Evolutionary conservation across 2,888 invertebrate genomes (phyloP).

Genomic region (Polietes domitor): DNA sequence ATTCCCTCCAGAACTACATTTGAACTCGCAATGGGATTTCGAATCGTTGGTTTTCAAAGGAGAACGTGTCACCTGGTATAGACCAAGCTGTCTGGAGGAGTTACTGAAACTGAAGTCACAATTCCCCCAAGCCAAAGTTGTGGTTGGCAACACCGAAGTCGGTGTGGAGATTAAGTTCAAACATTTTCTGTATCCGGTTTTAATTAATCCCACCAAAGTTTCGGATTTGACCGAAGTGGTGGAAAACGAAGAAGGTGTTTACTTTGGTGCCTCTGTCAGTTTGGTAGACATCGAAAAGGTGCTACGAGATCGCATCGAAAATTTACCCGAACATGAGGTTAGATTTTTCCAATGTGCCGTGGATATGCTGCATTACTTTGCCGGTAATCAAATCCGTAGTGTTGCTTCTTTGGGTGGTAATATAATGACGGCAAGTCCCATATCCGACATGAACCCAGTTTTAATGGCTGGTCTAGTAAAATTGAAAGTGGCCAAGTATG

Average conservation of each 20-base stretch:
- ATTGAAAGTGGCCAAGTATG: slow-evolving; percentile 84
- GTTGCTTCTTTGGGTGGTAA: slow-evolving; percentile 96
- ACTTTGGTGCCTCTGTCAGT: slow-evolving; percentile 90
- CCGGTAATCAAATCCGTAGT: slow-evolving; percentile 96
- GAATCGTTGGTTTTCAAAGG: slow-evolving; percentile 85
- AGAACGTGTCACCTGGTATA: slow-evolving; percentile 87
- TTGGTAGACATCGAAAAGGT: slow-evolving; percentile 87
- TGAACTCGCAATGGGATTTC: slow-evolving; percentile 83
- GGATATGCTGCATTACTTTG: slow-evolving; percentile 96
- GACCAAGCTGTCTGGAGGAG: slow-evolving; percentile 86
- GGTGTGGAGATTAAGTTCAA: slow-evolving; percentile 96
- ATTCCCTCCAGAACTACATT: slow-evolving; percentile 92
- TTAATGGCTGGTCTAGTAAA: slow-evolving; percentile 89
- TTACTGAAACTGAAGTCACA: slow-evolving; percentile 86
- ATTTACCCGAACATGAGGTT: slow-evolving; percentile 82
- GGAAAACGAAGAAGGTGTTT: slow-evolving; percentile 83
- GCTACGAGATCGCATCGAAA: slow-evolving; percentile 83
- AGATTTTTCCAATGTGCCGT: slow-evolving; percentile 86
- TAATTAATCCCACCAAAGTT: slow-evolving; percentile 88
- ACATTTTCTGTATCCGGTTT: slow-evolving; percentile 88
- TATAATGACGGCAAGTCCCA: slow-evolving; percentile 97
- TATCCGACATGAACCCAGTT: slow-evolving; percentile 97
- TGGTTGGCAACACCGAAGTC: slow-evolving; percentile 95
- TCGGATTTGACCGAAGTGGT: slow-evolving; percentile 85
- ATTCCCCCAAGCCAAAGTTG: slow-evolving; percentile 87